Conservation (phyloP, 2,113 vertebrate genomes). For the Cichladusa arquata region DNA sequence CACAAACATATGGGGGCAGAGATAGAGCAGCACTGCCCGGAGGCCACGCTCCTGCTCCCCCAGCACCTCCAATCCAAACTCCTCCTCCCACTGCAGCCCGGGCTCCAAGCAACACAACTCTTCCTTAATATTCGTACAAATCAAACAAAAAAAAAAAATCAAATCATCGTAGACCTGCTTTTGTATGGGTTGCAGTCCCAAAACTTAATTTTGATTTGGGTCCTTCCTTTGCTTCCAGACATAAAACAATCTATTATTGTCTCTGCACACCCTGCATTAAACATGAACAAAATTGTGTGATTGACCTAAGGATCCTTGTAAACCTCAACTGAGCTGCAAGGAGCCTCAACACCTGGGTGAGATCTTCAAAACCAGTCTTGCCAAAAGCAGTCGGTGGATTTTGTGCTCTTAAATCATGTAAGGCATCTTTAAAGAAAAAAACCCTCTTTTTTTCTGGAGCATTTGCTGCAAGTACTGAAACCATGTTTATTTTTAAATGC, state of each 20-base stretch:
- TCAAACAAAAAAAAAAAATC: background rate
- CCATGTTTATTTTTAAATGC: background rate
- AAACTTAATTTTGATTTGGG: background rate
- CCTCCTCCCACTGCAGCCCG: background rate
- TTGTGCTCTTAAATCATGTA: background rate
- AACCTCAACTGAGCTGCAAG: background rate
- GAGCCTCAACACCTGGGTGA: background rate
- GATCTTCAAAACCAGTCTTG: background rate
- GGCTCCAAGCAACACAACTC: background rate
- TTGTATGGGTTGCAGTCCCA: background rate
- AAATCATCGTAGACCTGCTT: background rate
- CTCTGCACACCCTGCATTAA: background rate
- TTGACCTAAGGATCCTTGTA: background rate
- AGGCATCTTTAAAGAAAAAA: background rate
- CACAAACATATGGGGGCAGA: background rate
- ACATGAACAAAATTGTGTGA: background rate
- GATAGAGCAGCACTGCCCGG: background rate
- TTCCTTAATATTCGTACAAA: background rate
- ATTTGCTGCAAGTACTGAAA: background rate
- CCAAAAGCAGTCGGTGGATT: background rate
- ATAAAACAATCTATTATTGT: background rate
- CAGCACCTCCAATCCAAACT: background rate
- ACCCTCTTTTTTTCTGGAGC: accelerated
- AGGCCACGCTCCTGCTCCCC: background rate
- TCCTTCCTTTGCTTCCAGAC: background rate